Evolutionary conservation across 1,140 invertebrate genomes (phyloP).

Genomic region (Choristoneura fumiferana): DNA sequence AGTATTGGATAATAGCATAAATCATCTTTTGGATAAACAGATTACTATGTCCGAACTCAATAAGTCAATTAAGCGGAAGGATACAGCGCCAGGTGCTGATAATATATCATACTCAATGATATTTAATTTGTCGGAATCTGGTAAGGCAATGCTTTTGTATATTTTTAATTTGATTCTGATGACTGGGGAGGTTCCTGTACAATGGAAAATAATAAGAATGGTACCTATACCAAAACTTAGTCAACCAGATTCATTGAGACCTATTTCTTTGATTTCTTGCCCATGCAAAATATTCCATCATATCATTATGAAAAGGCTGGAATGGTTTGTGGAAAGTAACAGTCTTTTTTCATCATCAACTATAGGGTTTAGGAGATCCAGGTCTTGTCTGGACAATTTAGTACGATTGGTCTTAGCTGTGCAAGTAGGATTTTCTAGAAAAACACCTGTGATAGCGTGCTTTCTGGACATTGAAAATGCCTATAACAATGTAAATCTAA

Average conservation of each 20-base stretch:
- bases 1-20: constrained; percentile 20
- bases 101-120: constrained; percentile 37
- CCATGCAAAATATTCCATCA: too few relatives aligned
- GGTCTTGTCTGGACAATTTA: constrained; percentile 28
- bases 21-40: constrained; percentile 21
- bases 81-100: constrained; percentile 31
- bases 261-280: too few relatives aligned
- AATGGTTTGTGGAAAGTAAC: constrained; percentile 30
- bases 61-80: constrained; percentile 32
- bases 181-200: background rate
- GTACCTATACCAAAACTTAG: constrained; percentile 42
- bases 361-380: too few relatives aligned
- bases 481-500: background rate
- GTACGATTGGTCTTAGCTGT: constrained; percentile 20
- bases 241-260: constrained; percentile 24
- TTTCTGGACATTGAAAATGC: background rate
- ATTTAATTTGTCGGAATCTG: constrained; percentile 22
- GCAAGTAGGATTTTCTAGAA: constrained; percentile 24
- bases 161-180: background rate
- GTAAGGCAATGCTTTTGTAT: background rate
- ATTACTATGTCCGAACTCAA: constrained; percentile 30
- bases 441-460: background rate
- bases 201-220: constrained; percentile 44
- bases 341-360: constrained; percentile 22
- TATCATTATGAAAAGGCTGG: too few relatives aligned